Conservation (phyloP, 2,797 vertebrate species). For the Alectoris magna region DNA sequence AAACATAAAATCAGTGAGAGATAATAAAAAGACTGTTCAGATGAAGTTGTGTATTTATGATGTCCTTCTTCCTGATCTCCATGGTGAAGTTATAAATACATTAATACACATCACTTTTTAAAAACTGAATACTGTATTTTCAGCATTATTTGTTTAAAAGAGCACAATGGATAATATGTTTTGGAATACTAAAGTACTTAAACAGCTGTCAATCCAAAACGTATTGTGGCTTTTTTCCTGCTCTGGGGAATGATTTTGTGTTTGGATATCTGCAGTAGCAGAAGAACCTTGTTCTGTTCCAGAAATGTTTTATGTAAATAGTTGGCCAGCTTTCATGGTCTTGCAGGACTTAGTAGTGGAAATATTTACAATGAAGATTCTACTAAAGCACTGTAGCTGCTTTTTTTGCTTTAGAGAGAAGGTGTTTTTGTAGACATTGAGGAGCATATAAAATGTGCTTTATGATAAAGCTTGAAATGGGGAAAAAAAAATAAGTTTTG, state of each 20-base stretch:
- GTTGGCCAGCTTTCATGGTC: background rate
- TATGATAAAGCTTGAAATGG: background rate
- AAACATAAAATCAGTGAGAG: background rate
- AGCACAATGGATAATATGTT: background rate
- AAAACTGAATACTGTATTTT: background rate
- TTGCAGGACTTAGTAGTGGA: background rate
- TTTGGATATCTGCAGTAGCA: background rate
- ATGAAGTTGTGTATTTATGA: background rate
- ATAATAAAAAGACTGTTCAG: background rate
- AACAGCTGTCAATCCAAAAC: background rate
- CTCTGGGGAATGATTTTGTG: background rate
- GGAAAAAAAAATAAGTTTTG: background rate
- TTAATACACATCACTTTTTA: background rate
- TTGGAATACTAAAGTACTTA: accelerated
- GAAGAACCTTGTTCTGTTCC: background rate
- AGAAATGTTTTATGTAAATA: background rate
- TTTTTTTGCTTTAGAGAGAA: background rate
- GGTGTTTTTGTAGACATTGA: background rate
- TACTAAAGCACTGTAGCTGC: background rate
- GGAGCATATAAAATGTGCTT: background rate
- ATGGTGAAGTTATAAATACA: background rate
- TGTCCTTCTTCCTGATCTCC: background rate
- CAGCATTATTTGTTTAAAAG: background rate
- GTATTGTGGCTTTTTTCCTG: background rate
- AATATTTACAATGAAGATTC: background rate